Base-by-base conservation (phyloP, 2,888 invertebrate species). In the Xanthorhoe spadicearia region DNA sequence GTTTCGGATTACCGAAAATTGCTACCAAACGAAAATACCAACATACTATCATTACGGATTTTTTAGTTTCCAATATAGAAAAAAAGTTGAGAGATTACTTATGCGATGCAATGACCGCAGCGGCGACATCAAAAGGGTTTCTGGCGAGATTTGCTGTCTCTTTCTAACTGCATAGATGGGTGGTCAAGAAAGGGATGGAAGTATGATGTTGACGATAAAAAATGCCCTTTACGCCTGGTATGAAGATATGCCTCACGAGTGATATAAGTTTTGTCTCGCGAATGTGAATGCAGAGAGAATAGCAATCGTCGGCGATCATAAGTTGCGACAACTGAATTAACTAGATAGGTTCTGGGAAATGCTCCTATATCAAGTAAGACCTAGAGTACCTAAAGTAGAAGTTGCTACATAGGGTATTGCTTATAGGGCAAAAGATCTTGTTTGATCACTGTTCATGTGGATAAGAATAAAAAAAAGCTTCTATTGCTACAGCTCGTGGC, bases 11-110 rank as follows among this genome's bases (percentile, higher is more conserved):
- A 89, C 86, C 84, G 81, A 80, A 89, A 90, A 90, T 87, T 88
- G 85, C 88, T 83, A 82, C 87, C 84, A 84, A 84, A 84, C 80
- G 78, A 78, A 83, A 84, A 86, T 87, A 84, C 85, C 83, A 80
- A 82, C 83, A 66, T 62, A 75, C 78, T 72, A 77, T 79, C 79
- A 85, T 85, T 85, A 82, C 77, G 64, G 65, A 19, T 66, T 89
- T 81, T 84, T 90, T 89, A 88, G 89, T 86, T 90, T 89, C 86
- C 89, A 85, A 90, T 90, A 87, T 82, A 82, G 83, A 85, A 88
- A 83, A 23, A 81, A 84, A 82, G 74, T 71, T 72, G 67, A 79
- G 81, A 79, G 84, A 87, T 87, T 86, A 82, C 84, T 87, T 87
- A 85, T 81, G 83, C 86, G 82, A 87, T 84, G 85, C 87, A 84